Evolutionary conservation across 2,113 vertebrate species (phyloP).

Genomic region (Limnothrissa miodon): DNA sequence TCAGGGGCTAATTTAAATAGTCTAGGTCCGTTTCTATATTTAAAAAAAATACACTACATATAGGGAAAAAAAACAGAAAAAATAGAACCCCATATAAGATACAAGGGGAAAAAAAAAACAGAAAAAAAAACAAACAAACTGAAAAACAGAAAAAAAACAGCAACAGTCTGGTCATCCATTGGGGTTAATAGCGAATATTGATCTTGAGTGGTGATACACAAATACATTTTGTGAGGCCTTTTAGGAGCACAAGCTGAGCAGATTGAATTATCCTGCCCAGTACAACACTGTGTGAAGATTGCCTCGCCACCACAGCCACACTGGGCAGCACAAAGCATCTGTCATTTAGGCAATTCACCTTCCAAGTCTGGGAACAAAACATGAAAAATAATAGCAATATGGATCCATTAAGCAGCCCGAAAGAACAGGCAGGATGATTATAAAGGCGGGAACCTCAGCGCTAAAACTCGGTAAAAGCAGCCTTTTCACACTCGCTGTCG

Average conservation of each 20-base stretch:
- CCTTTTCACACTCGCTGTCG: background rate
- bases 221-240: constrained; percentile 18
- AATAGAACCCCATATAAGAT: background rate
- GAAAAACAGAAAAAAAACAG: background rate
- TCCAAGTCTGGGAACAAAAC: constrained; percentile 15
- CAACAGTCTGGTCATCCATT: constrained; percentile 16
- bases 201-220: constrained; percentile 20
- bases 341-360: constrained; percentile 29
- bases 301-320: background rate
- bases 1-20: background rate
- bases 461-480: background rate
- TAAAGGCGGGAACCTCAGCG: background rate
- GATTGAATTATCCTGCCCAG: constrained; percentile 33
- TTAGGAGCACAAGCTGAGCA: constrained; percentile 28
- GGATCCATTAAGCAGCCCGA: background rate
- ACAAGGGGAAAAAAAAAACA: background rate
- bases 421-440: background rate
- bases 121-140: background rate
- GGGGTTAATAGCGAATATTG: constrained; percentile 27
- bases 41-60: background rate
- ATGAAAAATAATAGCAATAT: constrained; percentile 31
- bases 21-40: background rate
- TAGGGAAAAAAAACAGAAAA: background rate
- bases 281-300: constrained; percentile 7
- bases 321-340: background rate